A percentile compares a stretch with the other conserved stretches of the same genome.
These are phyloP conservation scores for Coccyzus lansbergi DNA, from an alignment of 2,797 vertebrate species.

Conservation along the genomic window DNA sequence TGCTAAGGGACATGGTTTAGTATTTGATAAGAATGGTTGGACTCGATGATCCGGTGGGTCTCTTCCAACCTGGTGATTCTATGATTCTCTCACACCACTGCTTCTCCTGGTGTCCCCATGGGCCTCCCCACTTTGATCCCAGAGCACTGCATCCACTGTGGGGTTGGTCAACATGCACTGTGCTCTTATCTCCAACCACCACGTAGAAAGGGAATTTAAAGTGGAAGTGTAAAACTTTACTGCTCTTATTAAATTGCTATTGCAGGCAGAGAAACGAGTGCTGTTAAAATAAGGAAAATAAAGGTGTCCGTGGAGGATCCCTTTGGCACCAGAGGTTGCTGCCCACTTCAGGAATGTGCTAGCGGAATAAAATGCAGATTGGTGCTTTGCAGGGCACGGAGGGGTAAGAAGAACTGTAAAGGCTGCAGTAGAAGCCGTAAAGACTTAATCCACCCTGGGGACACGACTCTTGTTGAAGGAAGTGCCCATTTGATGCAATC, in stretches of 20 bases:
- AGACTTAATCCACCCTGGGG: not conserved
- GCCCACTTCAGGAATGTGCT: not conserved
- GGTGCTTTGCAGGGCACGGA: not conserved
- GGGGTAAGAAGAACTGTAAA: not conserved
- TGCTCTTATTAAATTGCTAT: not conserved
- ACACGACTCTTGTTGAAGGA: not conserved
- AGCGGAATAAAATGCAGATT: not conserved
- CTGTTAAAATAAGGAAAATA: not conserved
- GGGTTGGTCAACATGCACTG: rapidly evolving
- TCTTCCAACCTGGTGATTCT: no score
- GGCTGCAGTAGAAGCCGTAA: not conserved
- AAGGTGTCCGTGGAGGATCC: not conserved
- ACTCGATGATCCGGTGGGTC: no score
- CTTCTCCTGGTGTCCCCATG: not conserved
- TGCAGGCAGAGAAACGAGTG: not conserved
- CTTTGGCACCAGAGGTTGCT: rapidly evolving
- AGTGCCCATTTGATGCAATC: not conserved
- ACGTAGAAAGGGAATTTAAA: not conserved
- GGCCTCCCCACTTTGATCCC: not conserved
- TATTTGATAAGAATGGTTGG: no score
- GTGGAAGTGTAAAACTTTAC: not conserved
- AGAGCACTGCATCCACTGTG: rapidly evolving
- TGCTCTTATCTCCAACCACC: not conserved
- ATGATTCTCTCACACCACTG: not conserved
- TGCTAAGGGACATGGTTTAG: no score